These are phyloP conservation scores for Pagrus major DNA, from an alignment of 2,113 vertebrate genomes.

Conservation along the genomic window DNA sequence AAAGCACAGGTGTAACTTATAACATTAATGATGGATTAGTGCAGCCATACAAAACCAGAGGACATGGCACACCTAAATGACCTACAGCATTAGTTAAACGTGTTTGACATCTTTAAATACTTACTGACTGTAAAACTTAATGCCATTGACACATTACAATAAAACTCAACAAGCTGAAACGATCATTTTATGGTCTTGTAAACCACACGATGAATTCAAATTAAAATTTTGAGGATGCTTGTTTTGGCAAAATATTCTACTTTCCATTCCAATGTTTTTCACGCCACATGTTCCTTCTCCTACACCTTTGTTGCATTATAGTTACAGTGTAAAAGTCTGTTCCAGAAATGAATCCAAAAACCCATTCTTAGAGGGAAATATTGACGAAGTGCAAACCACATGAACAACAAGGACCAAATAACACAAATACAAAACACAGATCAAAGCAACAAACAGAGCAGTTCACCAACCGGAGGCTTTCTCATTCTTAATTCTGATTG, in stretches of 20 bases:
- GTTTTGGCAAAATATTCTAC: not conserved
- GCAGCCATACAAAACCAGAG: not conserved
- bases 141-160: not conserved
- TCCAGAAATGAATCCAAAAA: not conserved
- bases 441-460: not conserved
- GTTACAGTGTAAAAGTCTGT: too few relatives aligned
- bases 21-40: not conserved
- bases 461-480: too few relatives aligned
- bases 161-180: not conserved
- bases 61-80: not conserved
- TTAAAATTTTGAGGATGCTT: not conserved
- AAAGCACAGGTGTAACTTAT: not conserved
- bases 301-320: too few relatives aligned
- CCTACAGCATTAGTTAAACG: not conserved
- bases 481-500: not conserved
- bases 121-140: not conserved
- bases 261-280: not conserved
- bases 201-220: not conserved
- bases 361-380: not conserved
- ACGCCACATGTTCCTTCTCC: too few relatives aligned
- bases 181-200: not conserved
- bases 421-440: not conserved
- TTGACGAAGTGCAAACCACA: not conserved
- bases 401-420: not conserved
- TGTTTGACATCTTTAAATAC: not conserved